Base-by-base conservation (phyloP, 1,140 invertebrate species). In the Habropoda laboriosa region DNA sequence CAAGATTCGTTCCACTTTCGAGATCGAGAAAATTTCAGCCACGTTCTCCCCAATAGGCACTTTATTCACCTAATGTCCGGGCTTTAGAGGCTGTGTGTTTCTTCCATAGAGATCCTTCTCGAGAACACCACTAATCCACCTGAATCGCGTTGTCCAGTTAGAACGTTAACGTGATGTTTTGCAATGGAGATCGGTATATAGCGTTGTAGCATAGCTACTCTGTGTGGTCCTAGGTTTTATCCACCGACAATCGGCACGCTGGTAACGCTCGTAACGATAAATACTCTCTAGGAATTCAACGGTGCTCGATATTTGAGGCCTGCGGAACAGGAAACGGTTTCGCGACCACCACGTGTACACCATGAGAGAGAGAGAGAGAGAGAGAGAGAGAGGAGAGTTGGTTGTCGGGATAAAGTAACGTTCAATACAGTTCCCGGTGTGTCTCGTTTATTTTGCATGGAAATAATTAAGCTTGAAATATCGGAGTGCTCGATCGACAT, bases 221-320 rank as follows among this genome's bases (percentile, higher is more conserved):
- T 57, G 70, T 74, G 77, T 66, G 70, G 77, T 79, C 77, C 16
- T 12, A 0, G 18, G 35, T 40, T 40, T 79, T 74, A 64, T 64
- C 77, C 21, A 1, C 16, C 38, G 47, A 71, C 77, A 47, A 57
- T 64, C 60, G 49, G 58, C 32, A 78, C 76, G 45, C 21, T 30
- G 42, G 63, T 70, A 57, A 57, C 35, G 57, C 66, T 78, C 76
- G 64, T 73, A 73, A 78, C 66, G 57, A 77, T 77, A 67, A 68
- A 77, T 68, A 58, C 30, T 47, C 49, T 58, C 40, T 32, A 45
- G 42, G 40, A 53, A 75, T 75, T 18, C 49, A 47, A 76, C 42
- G 74, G 55, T 60, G 55, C 32, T 30, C 64, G 74, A 77, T 77
- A 67, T 77, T 77, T 47, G 40, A 70, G 64, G 13, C 18, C 55